These are phyloP conservation scores for Drosophila bifasciata DNA, from an alignment of 1,140 invertebrate species.

Conservation along the genomic window DNA sequence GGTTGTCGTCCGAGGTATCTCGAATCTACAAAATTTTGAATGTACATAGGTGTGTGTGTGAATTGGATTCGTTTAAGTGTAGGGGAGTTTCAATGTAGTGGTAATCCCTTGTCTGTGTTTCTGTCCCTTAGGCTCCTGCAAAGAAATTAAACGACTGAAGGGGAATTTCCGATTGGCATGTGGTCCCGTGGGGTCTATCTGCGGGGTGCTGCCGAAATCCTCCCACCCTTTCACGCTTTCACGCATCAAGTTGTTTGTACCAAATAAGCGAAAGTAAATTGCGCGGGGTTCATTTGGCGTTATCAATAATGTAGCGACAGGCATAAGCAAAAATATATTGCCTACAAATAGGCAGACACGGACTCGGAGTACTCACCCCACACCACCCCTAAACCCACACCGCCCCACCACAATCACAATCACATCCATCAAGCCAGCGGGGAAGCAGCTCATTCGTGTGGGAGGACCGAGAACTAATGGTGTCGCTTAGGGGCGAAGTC, in stretches of 20 bases:
- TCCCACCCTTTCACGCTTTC: not conserved
- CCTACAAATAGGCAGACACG: conserved; percentile 21
- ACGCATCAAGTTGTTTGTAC: conserved; percentile 2
- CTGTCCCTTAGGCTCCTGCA: not conserved
- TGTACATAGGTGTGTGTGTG: no score
- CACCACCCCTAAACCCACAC: conserved; percentile 9
- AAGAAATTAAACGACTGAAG: not conserved
- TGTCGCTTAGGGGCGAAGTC: conserved; percentile 15
- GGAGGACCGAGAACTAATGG: conserved; percentile 37
- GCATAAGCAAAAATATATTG: conserved; percentile 36
- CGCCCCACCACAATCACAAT: no score
- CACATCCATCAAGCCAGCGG: conserved; percentile 10
- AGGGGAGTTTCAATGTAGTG: no score
- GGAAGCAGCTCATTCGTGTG: not conserved
- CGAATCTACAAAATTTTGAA: no score
- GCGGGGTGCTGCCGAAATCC: not conserved
- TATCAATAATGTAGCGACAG: conserved; percentile 63
- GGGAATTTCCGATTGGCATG: not conserved
- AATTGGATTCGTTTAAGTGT: no score
- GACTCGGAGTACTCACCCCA: not conserved
- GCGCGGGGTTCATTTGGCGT: conserved; percentile 53
- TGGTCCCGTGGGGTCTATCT: not conserved
- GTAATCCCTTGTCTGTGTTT: no score
- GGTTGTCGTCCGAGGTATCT: not conserved
- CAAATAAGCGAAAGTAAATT: conserved; percentile 56